Evolutionary conservation across 1,140 invertebrate species (phyloP).

Genomic region (Stegodyphus mimosarum): DNA sequence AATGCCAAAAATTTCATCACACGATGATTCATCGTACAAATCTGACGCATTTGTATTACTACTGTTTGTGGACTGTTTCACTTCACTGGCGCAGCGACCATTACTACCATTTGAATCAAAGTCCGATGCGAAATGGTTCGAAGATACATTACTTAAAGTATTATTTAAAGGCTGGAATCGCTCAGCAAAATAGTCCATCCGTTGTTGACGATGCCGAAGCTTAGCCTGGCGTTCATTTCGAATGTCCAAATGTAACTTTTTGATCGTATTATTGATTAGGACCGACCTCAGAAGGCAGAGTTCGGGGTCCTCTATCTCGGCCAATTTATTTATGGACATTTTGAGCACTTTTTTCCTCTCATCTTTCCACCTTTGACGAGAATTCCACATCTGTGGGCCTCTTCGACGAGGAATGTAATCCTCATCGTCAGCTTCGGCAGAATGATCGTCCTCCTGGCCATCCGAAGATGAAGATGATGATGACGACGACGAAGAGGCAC

Average conservation of each 20-base stretch:
- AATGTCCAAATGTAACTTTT: constrained; percentile 75
- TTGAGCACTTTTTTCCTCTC: constrained; percentile 81
- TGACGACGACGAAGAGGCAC: constrained; percentile 1
- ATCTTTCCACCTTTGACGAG: constrained; percentile 72
- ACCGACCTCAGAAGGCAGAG: constrained; percentile 85
- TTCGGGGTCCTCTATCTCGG: constrained; percentile 89
- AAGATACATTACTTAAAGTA: background rate
- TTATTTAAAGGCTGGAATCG: background rate
- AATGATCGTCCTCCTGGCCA: constrained; percentile 1
- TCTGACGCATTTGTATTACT: background rate
- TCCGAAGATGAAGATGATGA: constrained; percentile 15
- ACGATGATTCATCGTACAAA: constrained; percentile 53
- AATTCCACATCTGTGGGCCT: constrained; percentile 55
- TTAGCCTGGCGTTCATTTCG: constrained; percentile 53
- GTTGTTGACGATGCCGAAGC: constrained; percentile 18
- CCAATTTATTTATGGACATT: constrained; percentile 86
- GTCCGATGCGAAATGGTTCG: background rate
- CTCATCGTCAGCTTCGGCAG: constrained; percentile 28
- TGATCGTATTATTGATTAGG: constrained; percentile 91
- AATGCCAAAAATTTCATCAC: constrained; percentile 62
- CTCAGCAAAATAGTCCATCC: constrained; percentile 34
- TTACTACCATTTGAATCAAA: background rate
- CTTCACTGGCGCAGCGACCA: background rate
- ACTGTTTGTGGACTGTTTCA: background rate
- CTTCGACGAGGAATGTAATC: constrained; percentile 42